Evolutionary conservation across 2,113 vertebrate species (phyloP).

Genomic region (Prunella himalayana): DNA sequence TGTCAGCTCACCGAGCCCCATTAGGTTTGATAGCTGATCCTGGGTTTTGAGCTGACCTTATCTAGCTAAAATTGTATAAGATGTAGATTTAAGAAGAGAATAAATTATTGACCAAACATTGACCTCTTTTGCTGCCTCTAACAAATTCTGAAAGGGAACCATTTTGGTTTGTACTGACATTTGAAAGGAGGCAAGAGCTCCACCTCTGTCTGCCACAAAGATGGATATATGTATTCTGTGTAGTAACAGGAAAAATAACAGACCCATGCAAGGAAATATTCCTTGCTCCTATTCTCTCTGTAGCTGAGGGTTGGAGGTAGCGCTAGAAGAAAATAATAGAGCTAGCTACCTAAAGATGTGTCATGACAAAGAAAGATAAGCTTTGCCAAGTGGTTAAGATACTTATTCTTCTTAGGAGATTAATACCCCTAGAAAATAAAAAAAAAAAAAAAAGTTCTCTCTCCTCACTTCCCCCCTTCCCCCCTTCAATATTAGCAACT

Average conservation of each 20-base stretch:
- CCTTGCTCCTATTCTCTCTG: not conserved
- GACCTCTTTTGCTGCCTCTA: not conserved
- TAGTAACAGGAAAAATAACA: not conserved
- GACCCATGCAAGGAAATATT: not conserved
- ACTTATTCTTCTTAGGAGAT: not conserved
- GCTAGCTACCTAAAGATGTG: not conserved
- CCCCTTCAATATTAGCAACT: not conserved
- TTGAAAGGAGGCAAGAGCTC: not conserved
- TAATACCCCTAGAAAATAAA: not conserved
- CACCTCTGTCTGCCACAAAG: not conserved
- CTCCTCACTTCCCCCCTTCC: rapidly evolving
- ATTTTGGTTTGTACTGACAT: not conserved
- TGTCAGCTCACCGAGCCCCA: not conserved
- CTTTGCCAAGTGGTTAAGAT: not conserved
- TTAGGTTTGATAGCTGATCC: not conserved
- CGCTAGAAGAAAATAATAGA: not conserved
- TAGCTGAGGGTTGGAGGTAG: not conserved
- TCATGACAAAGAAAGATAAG: not conserved
- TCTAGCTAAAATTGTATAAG: not conserved
- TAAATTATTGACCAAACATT: not conserved
- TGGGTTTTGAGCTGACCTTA: not conserved
- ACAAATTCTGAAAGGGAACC: not conserved
- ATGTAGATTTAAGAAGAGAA: not conserved
- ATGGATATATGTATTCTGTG: not conserved
- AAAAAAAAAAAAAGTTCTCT: not conserved